Conservation (phyloP, 2,113 vertebrate species). For the Dasyprocta punctata region DNA sequence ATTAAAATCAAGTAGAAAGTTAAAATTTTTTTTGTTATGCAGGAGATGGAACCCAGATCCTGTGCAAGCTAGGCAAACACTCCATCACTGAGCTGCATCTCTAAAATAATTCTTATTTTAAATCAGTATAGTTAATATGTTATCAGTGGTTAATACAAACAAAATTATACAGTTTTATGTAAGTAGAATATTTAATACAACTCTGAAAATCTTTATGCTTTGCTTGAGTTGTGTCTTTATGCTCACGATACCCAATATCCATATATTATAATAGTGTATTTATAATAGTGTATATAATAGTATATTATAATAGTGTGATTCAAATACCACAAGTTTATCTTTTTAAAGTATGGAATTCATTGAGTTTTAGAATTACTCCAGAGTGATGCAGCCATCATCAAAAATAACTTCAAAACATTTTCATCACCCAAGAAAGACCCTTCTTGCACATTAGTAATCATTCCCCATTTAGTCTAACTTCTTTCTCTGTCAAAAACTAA, state of each 20-base stretch:
- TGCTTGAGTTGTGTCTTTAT: neutral
- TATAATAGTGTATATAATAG: neutral
- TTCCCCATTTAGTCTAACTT: neutral
- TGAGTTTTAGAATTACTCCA: neutral
- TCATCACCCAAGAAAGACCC: neutral
- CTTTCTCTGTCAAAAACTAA: neutral
- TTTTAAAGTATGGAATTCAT: neutral
- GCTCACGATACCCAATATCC: neutral
- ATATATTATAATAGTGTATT: neutral
- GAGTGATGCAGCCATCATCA: neutral
- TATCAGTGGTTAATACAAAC: neutral
- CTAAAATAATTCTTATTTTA: neutral
- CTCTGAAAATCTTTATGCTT: constrained; percentile 17
- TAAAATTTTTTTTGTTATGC: neutral
- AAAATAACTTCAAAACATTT: constrained; percentile 22
- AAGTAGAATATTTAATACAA: neutral
- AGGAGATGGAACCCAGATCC: neutral
- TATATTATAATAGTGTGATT: neutral
- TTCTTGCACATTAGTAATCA: neutral
- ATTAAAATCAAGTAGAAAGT: constrained; percentile 36
- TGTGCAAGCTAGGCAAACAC: neutral
- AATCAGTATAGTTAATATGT: neutral
- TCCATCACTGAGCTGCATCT: neutral
- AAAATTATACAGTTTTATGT: neutral
- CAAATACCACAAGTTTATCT: neutral